These are phyloP conservation scores for Lacerta bilineata DNA, from an alignment of 2,797 vertebrate genomes.

Conservation along the genomic window DNA sequence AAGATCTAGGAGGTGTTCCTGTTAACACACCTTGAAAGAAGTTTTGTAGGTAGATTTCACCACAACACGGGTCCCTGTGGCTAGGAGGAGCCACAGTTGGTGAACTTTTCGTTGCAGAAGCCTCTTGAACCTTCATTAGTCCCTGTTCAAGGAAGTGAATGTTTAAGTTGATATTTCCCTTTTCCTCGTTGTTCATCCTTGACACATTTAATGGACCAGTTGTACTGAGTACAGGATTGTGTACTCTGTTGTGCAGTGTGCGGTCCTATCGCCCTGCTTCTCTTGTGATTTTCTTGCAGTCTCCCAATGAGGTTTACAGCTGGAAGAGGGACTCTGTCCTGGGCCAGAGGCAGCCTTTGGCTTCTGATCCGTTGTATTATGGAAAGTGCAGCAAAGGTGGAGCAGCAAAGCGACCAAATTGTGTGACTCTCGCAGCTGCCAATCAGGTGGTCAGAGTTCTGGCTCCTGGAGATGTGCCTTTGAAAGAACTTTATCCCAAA, in stretches of 20 bases:
- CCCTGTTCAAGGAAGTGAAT: no score
- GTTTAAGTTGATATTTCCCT: neutral
- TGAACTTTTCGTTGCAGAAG: no score
- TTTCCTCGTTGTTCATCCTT: neutral
- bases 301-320: constrained; percentile 93
- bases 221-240: no score
- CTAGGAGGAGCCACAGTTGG: no score
- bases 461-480: constrained; percentile 88
- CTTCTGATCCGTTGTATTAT: constrained; percentile 81
- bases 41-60: neutral
- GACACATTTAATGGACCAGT: neutral
- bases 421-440: constrained; percentile 85
- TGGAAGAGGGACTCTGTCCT: constrained; percentile 86
- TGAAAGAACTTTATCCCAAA: constrained; percentile 93
- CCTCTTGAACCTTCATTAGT: no score
- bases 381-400: constrained; percentile 76
- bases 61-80: no score
- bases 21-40: neutral
- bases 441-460: constrained; percentile 93
- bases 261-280: neutral
- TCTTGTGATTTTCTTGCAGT: constrained; percentile 78
- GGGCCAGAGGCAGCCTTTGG: constrained; percentile 62
- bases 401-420: constrained; percentile 86
- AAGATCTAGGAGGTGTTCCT: neutral
- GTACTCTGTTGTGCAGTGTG: neutral